Conservation (phyloP, 2,113 vertebrate genomes). For the Tychaedon coryphoeus region DNA sequence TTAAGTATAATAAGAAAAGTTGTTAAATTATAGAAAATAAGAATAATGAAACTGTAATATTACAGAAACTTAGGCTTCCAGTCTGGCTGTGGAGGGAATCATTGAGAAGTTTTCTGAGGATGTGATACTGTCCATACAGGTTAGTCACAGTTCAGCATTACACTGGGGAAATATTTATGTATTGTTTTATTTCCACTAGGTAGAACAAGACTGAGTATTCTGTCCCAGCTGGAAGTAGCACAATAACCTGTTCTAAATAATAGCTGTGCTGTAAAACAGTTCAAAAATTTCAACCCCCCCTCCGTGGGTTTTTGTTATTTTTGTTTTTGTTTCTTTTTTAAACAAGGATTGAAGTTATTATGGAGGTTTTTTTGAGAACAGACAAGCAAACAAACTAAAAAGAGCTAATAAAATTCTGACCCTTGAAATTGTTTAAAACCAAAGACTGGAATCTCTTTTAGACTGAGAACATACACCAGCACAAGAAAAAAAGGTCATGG, state of each 20-base stretch:
- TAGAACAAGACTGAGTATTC: slow-evolving; percentile 6
- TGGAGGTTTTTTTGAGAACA: background rate
- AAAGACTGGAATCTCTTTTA: background rate
- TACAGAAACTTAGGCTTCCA: slow-evolving; percentile 65
- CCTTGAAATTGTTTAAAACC: background rate
- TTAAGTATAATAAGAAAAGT: slow-evolving; percentile 82
- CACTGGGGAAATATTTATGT: background rate
- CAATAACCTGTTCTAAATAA: slow-evolving; percentile 26
- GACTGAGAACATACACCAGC: background rate
- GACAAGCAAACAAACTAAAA: background rate
- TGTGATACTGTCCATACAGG: background rate
- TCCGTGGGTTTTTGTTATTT: background rate
- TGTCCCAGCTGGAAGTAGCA: background rate
- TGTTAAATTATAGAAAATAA: slow-evolving; percentile 83
- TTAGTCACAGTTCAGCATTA: background rate
- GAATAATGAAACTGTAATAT: slow-evolving; percentile 76
- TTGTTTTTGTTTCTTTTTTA: background rate
- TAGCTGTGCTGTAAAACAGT: background rate
- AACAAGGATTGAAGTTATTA: background rate
- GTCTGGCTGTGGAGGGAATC: slow-evolving; percentile 22
- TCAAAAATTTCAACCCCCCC: background rate
- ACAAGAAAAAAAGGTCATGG: background rate
- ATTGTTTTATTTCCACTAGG: slow-evolving; percentile 45
- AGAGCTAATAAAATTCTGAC: background rate
- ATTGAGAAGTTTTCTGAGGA: slow-evolving; percentile 41